Base-by-base conservation (phyloP, 2,797 vertebrate species). In the Poliocrania exsul region DNA sequence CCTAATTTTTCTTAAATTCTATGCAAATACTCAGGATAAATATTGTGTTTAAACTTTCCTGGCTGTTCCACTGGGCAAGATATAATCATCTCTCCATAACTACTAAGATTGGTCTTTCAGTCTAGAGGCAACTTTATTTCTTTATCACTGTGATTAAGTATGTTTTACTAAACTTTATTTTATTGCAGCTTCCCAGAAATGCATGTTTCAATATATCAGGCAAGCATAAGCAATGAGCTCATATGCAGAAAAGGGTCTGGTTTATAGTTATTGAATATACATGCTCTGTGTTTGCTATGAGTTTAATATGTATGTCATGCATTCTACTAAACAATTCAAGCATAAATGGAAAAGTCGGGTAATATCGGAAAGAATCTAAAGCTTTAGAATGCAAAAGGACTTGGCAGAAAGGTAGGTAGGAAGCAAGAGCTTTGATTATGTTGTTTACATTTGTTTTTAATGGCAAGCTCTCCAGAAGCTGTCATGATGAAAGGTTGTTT, bases 211-310 rank as follows among this genome's bases (percentile, higher is more conserved):
- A 72, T 91, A 83, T 46, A 93, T 38, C 70, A 88, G 92, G 72
- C 61, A 86, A 90, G 95, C 84, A 94, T 95, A 95, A 94, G 77
- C 77, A 96, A 91, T 95, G 91, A 95, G 82, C 69, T 95, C 85
- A 90, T 94, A 29, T 2, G 10, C 69, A 88, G 65, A 81, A 90
- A 91, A 81, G n/a, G 40, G 15, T 72, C 91, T 86, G 79, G 37
- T 88, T 93, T 94, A 79, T 86, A 86, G 77, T 90, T 81, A 70
- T 53, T 90, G 92, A 88, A 91, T 96, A 83, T 83, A 89, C 81
- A 86, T 50, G 56, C 58, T 82, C 66, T 69, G 79, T 85, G 61
- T 89, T 95, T 92, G 72, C 72, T 77, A 35, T 65, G 84, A 81
- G 53, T 89, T 95, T 83, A 86, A 65, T 83, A 81, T 61, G 72